Evolutionary conservation across 2,797 vertebrate genomes (phyloP), one percentile per base, ranked within the genome.

Genomic region (Cygnus olor): DNA sequence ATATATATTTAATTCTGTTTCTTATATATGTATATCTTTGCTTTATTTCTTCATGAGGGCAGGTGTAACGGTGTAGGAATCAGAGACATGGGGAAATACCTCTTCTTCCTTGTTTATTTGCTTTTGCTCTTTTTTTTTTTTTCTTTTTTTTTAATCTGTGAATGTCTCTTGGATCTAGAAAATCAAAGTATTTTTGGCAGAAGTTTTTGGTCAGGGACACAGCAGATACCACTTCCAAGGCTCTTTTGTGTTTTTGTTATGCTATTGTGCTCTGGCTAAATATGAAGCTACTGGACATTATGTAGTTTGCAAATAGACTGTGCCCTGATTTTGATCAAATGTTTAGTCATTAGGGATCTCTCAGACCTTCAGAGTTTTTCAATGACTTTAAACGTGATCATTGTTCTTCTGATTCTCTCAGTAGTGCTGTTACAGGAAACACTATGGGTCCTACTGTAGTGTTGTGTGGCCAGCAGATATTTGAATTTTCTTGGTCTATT

Each of bases 71-170:
- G 11, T 40, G 54, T 84, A 66, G 28, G 21, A 73, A 40, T 61
- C 42, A 70, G 54, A 72, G 38, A 38, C 10, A 38, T 0, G 0
- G 20, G 8, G 30, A 71, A 47, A 63, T 79, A 81, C 74, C 0
- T 3, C 7, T 1, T 91, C 17, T 85, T 71, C 36, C 47, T 80
- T 10, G 3, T 74, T 47, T 82, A 70, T 20, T 32, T 78, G n/a
- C 7, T 61, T 93, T 80, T 82, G 14, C 10, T 19, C 13, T 60
- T 36, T 9, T 27, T 69, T 79, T n/a, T 10, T 20, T 19, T 45
- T 45, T 45, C 20, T 24, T 24, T 49, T 49, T 49, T 49, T 47
- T 47, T 12, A 42, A 42, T 49, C 47, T 25, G 24, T 49, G 79
- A 66, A 57, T 40, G 25, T 44, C 40, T 79, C 47, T 30, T 36